Conservation (phyloP, 2,888 invertebrate species). For the Trachelus iudaicus region DNA sequence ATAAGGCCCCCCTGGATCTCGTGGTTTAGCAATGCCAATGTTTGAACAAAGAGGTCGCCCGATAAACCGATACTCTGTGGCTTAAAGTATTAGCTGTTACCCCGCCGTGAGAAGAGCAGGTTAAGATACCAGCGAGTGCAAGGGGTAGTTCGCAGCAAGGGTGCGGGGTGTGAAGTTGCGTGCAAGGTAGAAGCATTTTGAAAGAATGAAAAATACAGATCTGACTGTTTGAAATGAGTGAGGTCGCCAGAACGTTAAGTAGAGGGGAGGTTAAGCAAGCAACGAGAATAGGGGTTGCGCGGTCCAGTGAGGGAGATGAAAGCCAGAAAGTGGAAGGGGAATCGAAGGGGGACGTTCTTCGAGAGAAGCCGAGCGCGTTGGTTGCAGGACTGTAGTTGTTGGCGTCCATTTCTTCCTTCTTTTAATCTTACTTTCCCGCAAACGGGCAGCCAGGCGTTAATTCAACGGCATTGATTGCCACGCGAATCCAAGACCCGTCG, state of each 20-base stretch:
- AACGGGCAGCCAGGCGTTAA: conserved; percentile 65
- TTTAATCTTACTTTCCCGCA: conserved; percentile 65
- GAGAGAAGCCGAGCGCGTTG: conserved; percentile 24
- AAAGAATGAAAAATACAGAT: neutral
- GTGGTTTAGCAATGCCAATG: neutral
- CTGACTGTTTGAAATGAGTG: neutral
- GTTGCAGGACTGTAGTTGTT: conserved; percentile 46
- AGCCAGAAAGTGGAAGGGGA: conserved; percentile 1
- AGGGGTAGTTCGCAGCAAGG: neutral
- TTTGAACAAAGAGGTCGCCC: conserved; percentile 6
- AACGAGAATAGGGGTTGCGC: neutral
- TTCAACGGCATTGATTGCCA: conserved; percentile 65
- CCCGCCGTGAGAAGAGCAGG: neutral
- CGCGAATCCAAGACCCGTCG: conserved; percentile 49
- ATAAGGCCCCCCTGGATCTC: neutral
- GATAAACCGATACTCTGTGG: conserved; percentile 30
- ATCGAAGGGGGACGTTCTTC: conserved; percentile 25
- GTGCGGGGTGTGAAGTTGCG: conserved; percentile 1
- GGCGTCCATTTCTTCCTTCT: conserved; percentile 63
- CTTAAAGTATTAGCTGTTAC: conserved; percentile 1
- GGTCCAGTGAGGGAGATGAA: neutral
- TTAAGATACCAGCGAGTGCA: conserved; percentile 4
- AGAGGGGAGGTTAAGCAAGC: conserved; percentile 7
- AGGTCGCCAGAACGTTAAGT: neutral
- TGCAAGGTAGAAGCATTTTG: neutral